Conservation (phyloP, 1,140 invertebrate genomes). For the Acyrthosiphon pisum region DNA sequence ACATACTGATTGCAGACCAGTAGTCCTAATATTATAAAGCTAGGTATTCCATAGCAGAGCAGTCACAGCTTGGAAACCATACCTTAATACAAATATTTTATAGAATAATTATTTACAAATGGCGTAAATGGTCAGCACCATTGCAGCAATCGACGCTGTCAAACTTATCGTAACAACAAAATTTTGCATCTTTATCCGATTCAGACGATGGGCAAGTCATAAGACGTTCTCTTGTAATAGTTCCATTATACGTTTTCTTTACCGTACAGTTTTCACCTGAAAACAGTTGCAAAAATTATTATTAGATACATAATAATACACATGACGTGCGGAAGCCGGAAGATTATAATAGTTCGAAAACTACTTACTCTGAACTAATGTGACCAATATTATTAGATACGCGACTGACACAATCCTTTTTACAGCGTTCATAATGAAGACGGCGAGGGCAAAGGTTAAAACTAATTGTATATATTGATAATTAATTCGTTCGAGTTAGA, state of each 20-base stretch:
- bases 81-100: background rate
- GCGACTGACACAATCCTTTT: background rate
- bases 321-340: background rate
- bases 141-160: conserved; percentile 48
- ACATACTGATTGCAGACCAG: too few relatives aligned
- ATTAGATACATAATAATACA: background rate
- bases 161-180: conserved; percentile 36
- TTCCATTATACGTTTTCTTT: conserved; percentile 9
- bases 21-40: too few relatives aligned
- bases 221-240: background rate
- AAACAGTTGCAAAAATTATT: background rate
- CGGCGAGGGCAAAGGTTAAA: too few relatives aligned
- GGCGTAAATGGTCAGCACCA: background rate
- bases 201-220: conserved; percentile 5
- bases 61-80: background rate
- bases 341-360: background rate
- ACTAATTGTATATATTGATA: background rate
- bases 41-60: too few relatives aligned
- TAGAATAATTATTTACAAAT: conserved; percentile 32
- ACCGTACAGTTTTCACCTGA: conserved; percentile 40
- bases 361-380: conserved; percentile 23
- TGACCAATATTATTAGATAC: background rate
- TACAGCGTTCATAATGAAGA: background rate
- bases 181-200: background rate
- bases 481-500: background rate